phyloP scores from a whole-genome alignment of 1,140 invertebrate genomes.

The Drosophila bipectinata region DNA sequence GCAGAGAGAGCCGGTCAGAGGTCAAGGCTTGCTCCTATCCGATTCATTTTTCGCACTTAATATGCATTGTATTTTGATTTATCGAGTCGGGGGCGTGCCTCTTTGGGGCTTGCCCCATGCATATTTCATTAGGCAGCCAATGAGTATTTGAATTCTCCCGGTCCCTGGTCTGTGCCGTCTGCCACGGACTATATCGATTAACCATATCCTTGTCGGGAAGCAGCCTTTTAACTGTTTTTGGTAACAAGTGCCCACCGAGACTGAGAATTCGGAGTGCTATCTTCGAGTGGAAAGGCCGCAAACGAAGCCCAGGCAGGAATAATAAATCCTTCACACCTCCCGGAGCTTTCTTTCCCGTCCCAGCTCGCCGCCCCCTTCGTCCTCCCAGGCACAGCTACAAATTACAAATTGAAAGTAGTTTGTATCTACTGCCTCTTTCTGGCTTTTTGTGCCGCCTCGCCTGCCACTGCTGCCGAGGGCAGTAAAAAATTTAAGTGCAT shows the following conservation, averaged over 20 bases:
- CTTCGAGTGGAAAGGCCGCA: constrained; percentile 26
- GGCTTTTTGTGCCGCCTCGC: constrained; percentile 5
- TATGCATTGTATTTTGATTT: constrained; percentile 79
- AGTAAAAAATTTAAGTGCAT: constrained; percentile 77
- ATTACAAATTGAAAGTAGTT: constrained; percentile 83
- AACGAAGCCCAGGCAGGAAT: constrained; percentile 15
- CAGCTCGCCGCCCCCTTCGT: background rate
- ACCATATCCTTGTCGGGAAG: background rate
- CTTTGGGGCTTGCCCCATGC: constrained; percentile 40
- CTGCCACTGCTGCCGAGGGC: constrained; percentile 36
- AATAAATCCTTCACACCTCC: constrained; percentile 63
- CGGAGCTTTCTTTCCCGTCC: constrained; percentile 5
- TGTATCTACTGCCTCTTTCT: constrained; percentile 61
- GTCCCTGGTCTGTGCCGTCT: background rate
- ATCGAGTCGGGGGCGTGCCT: constrained; percentile 59
- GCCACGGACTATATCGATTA: constrained; percentile 35
- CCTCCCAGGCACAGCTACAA: constrained; percentile 59
- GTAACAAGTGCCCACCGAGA: constrained; percentile 31
- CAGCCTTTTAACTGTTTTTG: constrained; percentile 23
- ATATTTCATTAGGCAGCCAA: constrained; percentile 65
- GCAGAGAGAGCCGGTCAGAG: constrained; percentile 35
- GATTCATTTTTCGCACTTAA: constrained; percentile 48
- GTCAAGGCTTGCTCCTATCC: constrained; percentile 56
- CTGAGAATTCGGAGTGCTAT: constrained; percentile 57
- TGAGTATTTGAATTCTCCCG: constrained; percentile 23